A percentile compares a stretch with the other conserved stretches of the same genome.
Conservation (phyloP, 2,113 vertebrate genomes). For the Dasypus novemcinctus region DNA sequence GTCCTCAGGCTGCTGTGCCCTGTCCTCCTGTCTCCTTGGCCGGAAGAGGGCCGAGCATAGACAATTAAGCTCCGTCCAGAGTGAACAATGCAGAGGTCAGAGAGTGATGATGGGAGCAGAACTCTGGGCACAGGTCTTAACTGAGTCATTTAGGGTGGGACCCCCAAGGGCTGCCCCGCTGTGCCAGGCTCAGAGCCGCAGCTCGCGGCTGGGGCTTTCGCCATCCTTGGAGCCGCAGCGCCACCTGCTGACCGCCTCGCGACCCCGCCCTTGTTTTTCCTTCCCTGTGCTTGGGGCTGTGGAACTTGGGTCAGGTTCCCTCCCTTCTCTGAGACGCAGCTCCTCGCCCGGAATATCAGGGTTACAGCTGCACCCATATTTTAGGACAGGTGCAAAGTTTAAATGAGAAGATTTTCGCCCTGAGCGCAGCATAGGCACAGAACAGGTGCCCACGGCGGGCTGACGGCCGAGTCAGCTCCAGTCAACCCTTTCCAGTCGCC, state of each 20-base stretch:
- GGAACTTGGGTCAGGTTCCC: neutral
- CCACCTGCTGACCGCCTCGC: neutral
- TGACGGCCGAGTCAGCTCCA: too few species aligned
- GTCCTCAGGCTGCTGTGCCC: neutral
- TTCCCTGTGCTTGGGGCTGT: too few species aligned
- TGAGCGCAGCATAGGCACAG: neutral
- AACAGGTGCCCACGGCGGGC: too few species aligned
- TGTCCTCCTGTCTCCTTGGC: conserved; percentile 56
- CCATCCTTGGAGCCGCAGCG: neutral
- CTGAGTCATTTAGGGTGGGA: conserved; percentile 4
- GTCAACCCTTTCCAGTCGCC: too few species aligned
- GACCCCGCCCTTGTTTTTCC: neutral
- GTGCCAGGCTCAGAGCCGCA: neutral
- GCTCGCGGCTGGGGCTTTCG: too few species aligned
- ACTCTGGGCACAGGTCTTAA: conserved; percentile 38
- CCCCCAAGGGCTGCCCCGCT: neutral
- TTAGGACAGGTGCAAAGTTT: neutral
- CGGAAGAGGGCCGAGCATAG: conserved; percentile 33
- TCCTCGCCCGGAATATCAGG: neutral
- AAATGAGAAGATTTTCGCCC: neutral
- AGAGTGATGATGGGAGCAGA: conserved; percentile 45
- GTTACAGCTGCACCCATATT: neutral
- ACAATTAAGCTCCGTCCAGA: conserved; percentile 63
- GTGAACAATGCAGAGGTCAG: conserved; percentile 56
- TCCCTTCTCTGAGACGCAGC: neutral